Conservation (phyloP, 2,113 vertebrate genomes). For the Pygoscelis adeliae region DNA sequence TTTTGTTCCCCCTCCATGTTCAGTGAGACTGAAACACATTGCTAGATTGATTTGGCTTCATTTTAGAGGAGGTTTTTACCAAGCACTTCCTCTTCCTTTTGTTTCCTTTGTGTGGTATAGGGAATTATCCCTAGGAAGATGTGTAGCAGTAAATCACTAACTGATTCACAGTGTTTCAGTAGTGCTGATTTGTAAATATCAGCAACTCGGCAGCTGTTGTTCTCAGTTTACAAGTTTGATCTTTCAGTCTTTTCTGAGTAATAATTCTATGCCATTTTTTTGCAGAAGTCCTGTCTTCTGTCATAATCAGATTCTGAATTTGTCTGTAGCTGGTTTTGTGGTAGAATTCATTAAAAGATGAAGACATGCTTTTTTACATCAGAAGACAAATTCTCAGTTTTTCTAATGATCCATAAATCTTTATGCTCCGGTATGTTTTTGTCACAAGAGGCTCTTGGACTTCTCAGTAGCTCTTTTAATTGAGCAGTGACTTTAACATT, state of each 20-base stretch:
- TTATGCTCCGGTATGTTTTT: background rate
- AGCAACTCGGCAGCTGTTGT: background rate
- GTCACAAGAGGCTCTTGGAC: background rate
- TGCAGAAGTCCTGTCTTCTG: background rate
- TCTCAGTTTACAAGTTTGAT: background rate
- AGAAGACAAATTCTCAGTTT: background rate
- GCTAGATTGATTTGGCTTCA: background rate
- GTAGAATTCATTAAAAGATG: background rate
- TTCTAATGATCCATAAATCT: background rate
- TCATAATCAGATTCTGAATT: background rate
- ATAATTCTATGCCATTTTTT: background rate
- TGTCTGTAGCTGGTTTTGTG: background rate
- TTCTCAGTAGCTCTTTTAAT: background rate
- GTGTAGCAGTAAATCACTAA: background rate
- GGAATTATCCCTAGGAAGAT: background rate
- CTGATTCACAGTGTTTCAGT: background rate
- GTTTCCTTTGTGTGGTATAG: background rate
- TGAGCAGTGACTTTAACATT: background rate
- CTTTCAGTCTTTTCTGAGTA: background rate
- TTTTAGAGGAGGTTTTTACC: background rate
- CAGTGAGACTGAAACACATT: background rate
- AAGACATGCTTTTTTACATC: background rate
- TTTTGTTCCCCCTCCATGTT: fast-evolving
- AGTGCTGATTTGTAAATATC: background rate
- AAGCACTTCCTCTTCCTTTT: background rate